Percentiles rank a stretch among this genome's conserved stretches.
Conservation (phyloP, 2,113 vertebrate species). For the Formicarius rufipectus region DNA sequence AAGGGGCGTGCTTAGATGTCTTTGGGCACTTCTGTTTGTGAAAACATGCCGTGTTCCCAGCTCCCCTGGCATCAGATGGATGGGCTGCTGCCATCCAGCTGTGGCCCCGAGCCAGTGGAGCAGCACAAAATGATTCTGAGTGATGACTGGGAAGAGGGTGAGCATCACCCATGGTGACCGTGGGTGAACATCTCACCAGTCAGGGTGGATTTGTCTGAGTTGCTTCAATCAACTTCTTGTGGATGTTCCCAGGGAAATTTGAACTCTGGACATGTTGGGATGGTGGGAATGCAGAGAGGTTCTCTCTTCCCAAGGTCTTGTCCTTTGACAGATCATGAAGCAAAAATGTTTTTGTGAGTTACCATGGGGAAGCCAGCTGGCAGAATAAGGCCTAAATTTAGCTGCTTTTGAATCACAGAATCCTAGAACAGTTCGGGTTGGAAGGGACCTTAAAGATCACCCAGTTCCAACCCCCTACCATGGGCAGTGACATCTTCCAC, state of each 20-base stretch:
- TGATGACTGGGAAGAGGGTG: not conserved
- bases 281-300: not conserved
- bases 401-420: not conserved
- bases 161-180: rapidly evolving
- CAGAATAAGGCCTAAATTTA: not conserved
- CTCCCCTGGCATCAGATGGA: not conserved
- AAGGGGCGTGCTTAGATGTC: not conserved
- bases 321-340: not conserved
- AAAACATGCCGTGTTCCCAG: not conserved
- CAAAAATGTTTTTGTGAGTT: not conserved
- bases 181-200: not conserved
- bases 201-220: not conserved
- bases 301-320: not conserved
- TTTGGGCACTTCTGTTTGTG: not conserved
- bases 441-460: not conserved
- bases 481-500: not conserved
- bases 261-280: not conserved
- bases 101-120: not conserved
- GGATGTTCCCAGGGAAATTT: not conserved
- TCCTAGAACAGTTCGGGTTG: not conserved
- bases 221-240: not conserved
- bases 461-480: not conserved
- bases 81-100: not conserved
- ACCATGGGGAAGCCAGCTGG: not conserved
- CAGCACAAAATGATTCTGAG: not conserved